Evolutionary conservation across 2,113 vertebrate genomes (phyloP).

Genomic region (Baryphthengus martii): DNA sequence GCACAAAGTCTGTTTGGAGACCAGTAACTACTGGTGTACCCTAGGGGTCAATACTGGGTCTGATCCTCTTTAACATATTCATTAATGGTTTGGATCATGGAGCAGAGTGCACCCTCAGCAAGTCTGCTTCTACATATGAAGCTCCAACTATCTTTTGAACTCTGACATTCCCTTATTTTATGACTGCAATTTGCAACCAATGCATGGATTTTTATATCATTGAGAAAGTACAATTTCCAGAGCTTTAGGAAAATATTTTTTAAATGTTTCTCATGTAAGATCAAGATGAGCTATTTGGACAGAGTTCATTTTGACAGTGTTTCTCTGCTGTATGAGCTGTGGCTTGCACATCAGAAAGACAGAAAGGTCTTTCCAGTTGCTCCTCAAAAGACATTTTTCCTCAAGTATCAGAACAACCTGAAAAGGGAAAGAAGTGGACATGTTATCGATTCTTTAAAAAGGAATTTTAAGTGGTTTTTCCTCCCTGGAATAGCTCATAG

Average conservation of each 20-base stretch:
- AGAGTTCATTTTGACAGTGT: not conserved
- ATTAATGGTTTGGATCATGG: not conserved
- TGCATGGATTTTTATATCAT: not conserved
- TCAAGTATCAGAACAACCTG: not conserved
- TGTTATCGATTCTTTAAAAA: not conserved
- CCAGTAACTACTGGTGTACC: rapidly evolving
- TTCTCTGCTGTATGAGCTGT: not conserved
- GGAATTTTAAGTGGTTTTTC: not conserved
- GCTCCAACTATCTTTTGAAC: not conserved
- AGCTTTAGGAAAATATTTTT: not conserved
- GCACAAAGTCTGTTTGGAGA: not conserved
- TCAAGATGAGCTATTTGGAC: not conserved
- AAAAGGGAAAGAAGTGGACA: not conserved
- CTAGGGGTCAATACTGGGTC: not conserved
- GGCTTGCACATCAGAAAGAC: not conserved
- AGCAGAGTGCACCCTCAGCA: not conserved
- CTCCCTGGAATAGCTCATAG: not conserved
- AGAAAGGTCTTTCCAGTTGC: not conserved
- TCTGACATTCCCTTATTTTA: not conserved
- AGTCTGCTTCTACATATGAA: not conserved
- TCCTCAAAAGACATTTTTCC: not conserved
- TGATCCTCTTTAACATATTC: not conserved
- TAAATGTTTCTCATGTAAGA: not conserved
- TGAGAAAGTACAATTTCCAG: not conserved
- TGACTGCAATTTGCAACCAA: not conserved